Conservation (phyloP, 2,888 invertebrate genomes). For the Hyalella azteca region DNA sequence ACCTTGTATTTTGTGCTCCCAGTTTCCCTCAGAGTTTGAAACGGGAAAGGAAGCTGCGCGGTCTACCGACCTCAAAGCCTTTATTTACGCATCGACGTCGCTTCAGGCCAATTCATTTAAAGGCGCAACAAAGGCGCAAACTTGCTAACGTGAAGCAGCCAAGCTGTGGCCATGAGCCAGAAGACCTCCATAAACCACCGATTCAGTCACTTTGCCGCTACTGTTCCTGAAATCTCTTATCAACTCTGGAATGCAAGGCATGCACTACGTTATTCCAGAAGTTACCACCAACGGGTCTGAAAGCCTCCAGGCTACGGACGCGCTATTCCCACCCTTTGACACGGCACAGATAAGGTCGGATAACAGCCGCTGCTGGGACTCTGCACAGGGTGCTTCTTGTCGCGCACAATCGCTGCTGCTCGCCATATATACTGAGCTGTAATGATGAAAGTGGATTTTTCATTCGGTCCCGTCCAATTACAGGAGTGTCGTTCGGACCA, state of each 20-base stretch:
- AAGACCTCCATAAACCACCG: conserved; percentile 35
- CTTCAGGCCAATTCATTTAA: conserved; percentile 30
- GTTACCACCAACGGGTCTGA: conserved; percentile 38
- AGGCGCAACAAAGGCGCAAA: conserved; percentile 16
- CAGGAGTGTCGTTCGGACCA: conserved; percentile 52
- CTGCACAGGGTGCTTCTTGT: conserved; percentile 12
- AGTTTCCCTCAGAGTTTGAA: too few species aligned
- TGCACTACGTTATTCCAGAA: conserved; percentile 56
- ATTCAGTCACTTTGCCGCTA: conserved; percentile 35
- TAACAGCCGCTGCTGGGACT: not conserved
- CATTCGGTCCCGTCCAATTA: conserved; percentile 56
- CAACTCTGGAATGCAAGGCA: conserved; percentile 54
- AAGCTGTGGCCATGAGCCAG: conserved; percentile 17
- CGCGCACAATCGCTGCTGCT: conserved; percentile 38
- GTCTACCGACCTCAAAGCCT: not conserved
- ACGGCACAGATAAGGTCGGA: conserved; percentile 1
- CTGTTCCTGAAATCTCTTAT: conserved; percentile 40
- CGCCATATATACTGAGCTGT: conserved; percentile 55
- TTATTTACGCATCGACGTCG: conserved; percentile 25
- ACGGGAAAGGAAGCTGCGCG: not conserved
- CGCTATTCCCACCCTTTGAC: conserved; percentile 17
- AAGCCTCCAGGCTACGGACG: not conserved
- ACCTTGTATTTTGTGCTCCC: too few species aligned
- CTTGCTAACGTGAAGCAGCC: conserved; percentile 20
- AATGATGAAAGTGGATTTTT: conserved; percentile 58